These are phyloP conservation scores for Gallinago undulata DNA, from an alignment of 2,113 vertebrate genomes.

Conservation along the genomic window DNA sequence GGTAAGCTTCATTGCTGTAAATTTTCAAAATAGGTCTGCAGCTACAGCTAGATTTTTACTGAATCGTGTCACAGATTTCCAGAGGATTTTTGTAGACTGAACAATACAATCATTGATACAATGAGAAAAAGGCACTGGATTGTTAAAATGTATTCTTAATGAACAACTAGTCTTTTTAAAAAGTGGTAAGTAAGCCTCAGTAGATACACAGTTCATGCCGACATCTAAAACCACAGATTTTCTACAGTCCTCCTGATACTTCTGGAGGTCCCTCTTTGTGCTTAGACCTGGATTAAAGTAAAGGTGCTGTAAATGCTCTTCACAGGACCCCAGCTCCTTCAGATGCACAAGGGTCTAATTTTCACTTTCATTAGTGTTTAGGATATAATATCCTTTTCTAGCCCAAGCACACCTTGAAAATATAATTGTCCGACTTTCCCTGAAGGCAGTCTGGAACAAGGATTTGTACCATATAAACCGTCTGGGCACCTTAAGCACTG, in stretches of 20 bases:
- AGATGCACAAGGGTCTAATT: background rate
- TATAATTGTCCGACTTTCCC: background rate
- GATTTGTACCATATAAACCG: background rate
- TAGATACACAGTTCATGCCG: background rate
- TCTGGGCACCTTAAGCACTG: background rate
- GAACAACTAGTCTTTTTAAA: background rate
- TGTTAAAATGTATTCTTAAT: background rate
- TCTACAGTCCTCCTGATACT: background rate
- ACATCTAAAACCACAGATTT: background rate
- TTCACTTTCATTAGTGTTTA: background rate
- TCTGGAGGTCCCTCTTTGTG: background rate
- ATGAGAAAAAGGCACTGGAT: background rate
- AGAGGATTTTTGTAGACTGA: background rate
- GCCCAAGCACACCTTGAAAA: background rate
- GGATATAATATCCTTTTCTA: background rate
- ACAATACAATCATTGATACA: fast-evolving
- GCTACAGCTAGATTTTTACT: background rate
- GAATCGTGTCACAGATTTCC: background rate
- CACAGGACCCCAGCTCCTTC: background rate
- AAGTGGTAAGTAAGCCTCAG: background rate
- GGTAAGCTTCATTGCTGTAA: conserved; percentile 28
- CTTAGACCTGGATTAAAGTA: background rate
- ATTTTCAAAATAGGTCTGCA: conserved; percentile 12
- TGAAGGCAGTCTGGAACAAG: background rate
- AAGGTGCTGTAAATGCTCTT: background rate